Conservation (phyloP, 2,113 vertebrate species). For the Furnarius figulus region DNA sequence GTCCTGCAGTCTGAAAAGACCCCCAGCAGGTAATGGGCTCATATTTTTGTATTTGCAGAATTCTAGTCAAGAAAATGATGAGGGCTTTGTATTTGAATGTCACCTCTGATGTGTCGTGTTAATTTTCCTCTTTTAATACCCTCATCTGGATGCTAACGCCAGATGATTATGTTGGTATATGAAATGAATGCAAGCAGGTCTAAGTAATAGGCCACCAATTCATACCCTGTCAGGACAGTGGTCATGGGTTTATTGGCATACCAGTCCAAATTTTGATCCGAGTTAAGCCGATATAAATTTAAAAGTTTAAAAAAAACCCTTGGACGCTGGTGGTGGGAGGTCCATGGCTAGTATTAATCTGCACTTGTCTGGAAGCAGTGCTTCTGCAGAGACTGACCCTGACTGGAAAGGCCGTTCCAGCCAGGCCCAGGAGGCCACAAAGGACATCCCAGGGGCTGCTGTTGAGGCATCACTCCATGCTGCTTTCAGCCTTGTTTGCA, state of each 20-base stretch:
- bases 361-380: background rate
- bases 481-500: background rate
- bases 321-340: background rate
- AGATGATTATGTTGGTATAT: background rate
- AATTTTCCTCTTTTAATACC: slow-evolving; percentile 34
- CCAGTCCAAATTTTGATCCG: fast-evolving
- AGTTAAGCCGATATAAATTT: background rate
- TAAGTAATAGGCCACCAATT: background rate
- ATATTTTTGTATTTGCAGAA: background rate
- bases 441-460: background rate
- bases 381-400: background rate
- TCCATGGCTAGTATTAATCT: background rate
- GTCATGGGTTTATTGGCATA: background rate
- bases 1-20: background rate
- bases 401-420: background rate
- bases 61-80: background rate
- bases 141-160: slow-evolving; percentile 8
- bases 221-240: background rate
- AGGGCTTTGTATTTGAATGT: background rate
- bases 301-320: background rate
- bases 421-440: background rate
- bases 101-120: background rate
- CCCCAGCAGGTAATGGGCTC: background rate
- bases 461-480: background rate
- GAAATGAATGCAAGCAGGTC: background rate